Base-by-base conservation (phyloP, 2,797 vertebrate species). In the Xenops minutus region DNA sequence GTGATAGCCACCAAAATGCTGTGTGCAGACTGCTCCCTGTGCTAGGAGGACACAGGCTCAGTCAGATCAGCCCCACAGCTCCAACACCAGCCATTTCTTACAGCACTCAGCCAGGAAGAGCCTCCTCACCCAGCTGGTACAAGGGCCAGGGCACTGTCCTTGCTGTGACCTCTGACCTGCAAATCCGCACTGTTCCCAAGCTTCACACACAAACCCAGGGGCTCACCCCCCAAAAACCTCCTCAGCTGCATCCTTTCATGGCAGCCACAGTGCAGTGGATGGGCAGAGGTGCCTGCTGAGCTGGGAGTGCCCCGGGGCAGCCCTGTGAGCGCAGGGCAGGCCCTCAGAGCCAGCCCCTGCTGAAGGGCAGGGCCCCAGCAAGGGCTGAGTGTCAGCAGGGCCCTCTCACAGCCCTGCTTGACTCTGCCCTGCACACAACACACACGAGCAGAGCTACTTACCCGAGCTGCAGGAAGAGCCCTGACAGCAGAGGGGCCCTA, bases 151-250 rank as follows among this genome's bases (percentile, higher is more conserved):
- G 11, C 24, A 43, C 51, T 51, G n/a, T 62, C 52, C 61, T 10
- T 12, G 23, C 8, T 51, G 43, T n/a, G 37, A 55, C 56, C 29
- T 73, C 59, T 71, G 39, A 80, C 29, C 26, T 56, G 68, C 74
- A 67, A 85, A 67, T 27, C 43, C 39, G 22, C 30, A 21, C 27
- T 20, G 24, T 10, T 74, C 18, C 87, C 34, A 19, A 43, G 24
- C 36, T 86, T 81, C n/a, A 61, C 3, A 12, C 14, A 27, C 4
- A 34, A 52, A 71, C 9, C 14, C 11, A 34, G 22, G 29, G n/a
- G 30, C 30, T 94, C 37, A 20, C 2, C 5, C 32, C 10, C 26
- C 7, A 1, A 1, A 26, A 34, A 3, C 0, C 13, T 27, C 37
- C 49, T 22, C 49, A 75, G 0, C 15, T 68, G n/a, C 62, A 75